Evolutionary conservation across 2,113 vertebrate genomes (phyloP).

Genomic region (Megalops atlanticus): DNA sequence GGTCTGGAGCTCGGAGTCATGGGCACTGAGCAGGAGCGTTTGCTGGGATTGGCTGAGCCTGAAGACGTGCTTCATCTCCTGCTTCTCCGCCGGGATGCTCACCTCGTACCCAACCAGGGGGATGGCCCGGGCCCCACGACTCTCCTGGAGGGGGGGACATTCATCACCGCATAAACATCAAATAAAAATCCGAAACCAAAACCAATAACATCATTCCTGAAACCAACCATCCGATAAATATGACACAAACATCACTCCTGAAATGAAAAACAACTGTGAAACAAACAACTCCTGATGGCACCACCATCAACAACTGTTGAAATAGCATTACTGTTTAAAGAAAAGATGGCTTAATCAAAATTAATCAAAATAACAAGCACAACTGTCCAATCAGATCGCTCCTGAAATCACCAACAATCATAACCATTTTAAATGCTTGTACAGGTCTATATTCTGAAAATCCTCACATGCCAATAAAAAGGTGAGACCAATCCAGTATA

Average conservation of each 20-base stretch:
- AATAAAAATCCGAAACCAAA: neutral
- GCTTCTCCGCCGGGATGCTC: constrained; percentile 66
- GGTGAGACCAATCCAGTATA: no score
- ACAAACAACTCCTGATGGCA: neutral
- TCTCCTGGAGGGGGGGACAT: constrained; percentile 70
- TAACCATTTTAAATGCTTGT: neutral
- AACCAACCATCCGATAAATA: neutral
- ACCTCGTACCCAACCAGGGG: constrained; percentile 79
- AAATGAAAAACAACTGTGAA: neutral
- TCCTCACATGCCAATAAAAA: neutral
- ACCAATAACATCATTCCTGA: constrained; percentile 4
- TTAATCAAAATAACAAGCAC: neutral
- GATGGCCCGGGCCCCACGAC: constrained; percentile 61
- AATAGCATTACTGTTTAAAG: neutral
- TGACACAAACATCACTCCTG: neutral
- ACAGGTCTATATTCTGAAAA: neutral
- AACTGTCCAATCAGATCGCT: neutral
- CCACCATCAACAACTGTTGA: neutral
- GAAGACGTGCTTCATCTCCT: constrained; percentile 70
- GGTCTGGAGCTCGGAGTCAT: constrained; percentile 75
- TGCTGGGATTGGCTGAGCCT: constrained; percentile 79
- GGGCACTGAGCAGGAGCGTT: constrained; percentile 75
- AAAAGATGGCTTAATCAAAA: no score
- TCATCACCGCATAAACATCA: neutral
- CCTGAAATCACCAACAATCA: neutral